Evolutionary conservation across 2,797 vertebrate genomes (phyloP).

Genomic region (Coendou prehensilis): DNA sequence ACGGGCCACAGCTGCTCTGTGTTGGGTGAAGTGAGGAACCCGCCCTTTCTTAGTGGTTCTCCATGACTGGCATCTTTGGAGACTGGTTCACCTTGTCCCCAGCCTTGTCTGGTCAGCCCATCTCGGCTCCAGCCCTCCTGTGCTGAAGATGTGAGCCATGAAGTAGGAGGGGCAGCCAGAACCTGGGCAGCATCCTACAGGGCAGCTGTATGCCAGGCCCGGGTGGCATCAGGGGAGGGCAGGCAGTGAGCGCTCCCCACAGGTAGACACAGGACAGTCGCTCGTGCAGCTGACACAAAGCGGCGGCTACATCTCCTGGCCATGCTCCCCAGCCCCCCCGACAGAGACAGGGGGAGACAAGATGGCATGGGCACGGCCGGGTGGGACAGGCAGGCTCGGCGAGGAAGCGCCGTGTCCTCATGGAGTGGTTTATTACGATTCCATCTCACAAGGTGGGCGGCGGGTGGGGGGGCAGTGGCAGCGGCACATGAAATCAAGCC

Average conservation of each 20-base stretch:
- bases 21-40: not conserved
- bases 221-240: not conserved
- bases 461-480: conserved; percentile 82
- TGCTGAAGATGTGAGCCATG: not conserved
- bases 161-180: not conserved
- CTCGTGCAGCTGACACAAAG: conserved; percentile 84
- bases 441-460: conserved; percentile 90
- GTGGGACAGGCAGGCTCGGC: conserved; percentile 74
- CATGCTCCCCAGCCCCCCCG: conserved; percentile 79
- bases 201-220: not conserved
- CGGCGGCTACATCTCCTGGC: conserved; percentile 70
- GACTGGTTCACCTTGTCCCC: not conserved
- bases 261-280: conserved; percentile 82
- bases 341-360: conserved; percentile 81
- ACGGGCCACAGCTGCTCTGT: not conserved
- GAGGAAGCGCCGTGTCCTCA: conserved; percentile 81
- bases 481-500: conserved; percentile 91
- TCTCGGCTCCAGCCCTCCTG: not conserved
- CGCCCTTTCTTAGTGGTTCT: not conserved
- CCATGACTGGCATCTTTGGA: not conserved
- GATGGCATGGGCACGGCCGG: conserved; percentile 62
- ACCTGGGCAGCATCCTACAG: not conserved
- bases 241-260: not conserved
- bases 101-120: not conserved
- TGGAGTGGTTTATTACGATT: conserved; percentile 91